Evolutionary conservation across 2,113 vertebrate genomes (phyloP).

Genomic region (Corynorhinus townsendii): DNA sequence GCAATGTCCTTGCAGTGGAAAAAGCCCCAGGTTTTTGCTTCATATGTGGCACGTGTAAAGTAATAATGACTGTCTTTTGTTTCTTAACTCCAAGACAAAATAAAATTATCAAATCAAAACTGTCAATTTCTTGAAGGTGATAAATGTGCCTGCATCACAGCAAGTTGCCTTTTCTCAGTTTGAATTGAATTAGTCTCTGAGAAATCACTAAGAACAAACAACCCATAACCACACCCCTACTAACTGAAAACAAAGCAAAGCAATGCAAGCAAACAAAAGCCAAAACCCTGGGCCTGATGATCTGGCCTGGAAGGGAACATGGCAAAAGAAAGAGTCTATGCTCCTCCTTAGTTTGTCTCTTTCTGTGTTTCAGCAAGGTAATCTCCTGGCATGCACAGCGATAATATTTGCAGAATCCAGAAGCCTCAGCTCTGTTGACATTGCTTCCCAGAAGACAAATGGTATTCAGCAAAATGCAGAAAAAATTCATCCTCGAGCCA

Average conservation of each 20-base stretch:
- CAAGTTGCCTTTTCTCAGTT: background rate
- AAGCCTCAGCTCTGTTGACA: background rate
- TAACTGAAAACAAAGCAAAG: constrained; percentile 9
- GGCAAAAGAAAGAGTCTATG: background rate
- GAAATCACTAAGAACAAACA: background rate
- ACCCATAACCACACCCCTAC: background rate
- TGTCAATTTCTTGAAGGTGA: constrained; percentile 20
- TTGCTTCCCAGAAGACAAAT: constrained; percentile 37
- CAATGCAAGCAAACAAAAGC: background rate
- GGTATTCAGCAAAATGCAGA: background rate
- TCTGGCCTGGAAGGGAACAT: background rate
- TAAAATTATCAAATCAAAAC: background rate
- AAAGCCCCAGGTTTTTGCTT: background rate
- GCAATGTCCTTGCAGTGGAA: background rate
- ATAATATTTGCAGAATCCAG: background rate
- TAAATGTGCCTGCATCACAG: background rate
- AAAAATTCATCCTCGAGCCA: background rate
- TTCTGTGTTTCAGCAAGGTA: background rate
- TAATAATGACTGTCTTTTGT: background rate
- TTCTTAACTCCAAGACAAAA: background rate
- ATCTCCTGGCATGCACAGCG: background rate
- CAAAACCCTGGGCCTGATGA: background rate
- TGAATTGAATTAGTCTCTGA: background rate
- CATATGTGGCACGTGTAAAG: background rate
- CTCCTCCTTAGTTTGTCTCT: background rate